These are phyloP conservation scores for Enteromius anoplus DNA, from an alignment of 2,797 vertebrate species.

Conservation along the genomic window DNA sequence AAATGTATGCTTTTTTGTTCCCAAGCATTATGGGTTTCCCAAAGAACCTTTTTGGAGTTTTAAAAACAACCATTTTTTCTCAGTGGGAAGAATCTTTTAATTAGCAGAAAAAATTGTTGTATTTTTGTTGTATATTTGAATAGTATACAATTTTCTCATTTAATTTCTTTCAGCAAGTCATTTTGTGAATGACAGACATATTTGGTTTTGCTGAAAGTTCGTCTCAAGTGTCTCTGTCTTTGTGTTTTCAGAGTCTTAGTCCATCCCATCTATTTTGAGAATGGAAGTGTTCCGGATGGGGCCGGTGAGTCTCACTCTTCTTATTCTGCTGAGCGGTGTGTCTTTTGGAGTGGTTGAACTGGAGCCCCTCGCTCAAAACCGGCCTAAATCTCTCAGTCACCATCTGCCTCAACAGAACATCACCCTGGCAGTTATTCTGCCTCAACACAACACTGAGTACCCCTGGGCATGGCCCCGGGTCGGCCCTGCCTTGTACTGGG, in stretches of 20 bases:
- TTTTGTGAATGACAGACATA: background rate
- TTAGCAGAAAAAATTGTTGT: background rate
- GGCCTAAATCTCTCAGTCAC: slow-evolving; percentile 19
- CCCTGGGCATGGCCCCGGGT: slow-evolving; percentile 92
- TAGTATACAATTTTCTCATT: background rate
- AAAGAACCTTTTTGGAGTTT: background rate
- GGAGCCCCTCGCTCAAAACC: slow-evolving; percentile 31
- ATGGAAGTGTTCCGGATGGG: slow-evolving; percentile 38
- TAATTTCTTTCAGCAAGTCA: background rate
- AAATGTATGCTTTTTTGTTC: too few relatives aligned
- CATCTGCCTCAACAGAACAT: slow-evolving; percentile 63
- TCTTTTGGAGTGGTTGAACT: slow-evolving; percentile 49
- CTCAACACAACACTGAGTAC: slow-evolving; percentile 82
- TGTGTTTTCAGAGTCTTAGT: slow-evolving; percentile 39
- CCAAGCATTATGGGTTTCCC: background rate
- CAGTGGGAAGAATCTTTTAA: background rate
- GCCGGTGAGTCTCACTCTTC: slow-evolving; percentile 40
- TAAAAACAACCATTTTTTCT: background rate
- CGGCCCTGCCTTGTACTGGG: slow-evolving; percentile 80
- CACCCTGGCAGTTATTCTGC: slow-evolving; percentile 86
- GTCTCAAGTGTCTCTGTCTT: slow-evolving; percentile 31
- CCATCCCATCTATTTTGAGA: slow-evolving; percentile 14
- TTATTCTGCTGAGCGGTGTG: slow-evolving; percentile 53
- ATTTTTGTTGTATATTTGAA: background rate
- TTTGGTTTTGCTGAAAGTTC: background rate